These are phyloP conservation scores for Tor tambroides DNA, from an alignment of 2,113 vertebrate genomes.

Conservation along the genomic window DNA sequence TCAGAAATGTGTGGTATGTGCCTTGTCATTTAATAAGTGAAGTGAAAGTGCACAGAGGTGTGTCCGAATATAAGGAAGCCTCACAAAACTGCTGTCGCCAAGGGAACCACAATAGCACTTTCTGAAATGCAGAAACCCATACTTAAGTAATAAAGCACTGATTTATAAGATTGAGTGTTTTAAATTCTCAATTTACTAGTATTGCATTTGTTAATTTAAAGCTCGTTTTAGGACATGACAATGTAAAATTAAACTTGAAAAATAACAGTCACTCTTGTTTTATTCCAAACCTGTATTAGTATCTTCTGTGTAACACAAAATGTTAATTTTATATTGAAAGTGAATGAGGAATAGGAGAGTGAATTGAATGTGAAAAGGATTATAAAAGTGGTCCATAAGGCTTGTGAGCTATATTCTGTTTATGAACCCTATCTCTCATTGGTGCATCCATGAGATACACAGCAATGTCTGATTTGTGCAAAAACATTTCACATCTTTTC, in stretches of 20 bases:
- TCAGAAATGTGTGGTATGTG: conserved; percentile 15
- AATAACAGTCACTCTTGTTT: background rate
- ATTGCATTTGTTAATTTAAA: background rate
- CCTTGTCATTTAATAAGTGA: conserved; percentile 26
- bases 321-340: background rate
- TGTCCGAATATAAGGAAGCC: background rate
- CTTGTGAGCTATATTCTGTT: background rate
- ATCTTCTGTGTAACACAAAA: background rate
- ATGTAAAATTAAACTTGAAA: background rate
- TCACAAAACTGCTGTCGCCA: background rate
- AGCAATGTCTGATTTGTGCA: no score
- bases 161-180: no score
- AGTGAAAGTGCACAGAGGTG: conserved; percentile 35
- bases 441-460: background rate
- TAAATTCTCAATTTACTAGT: background rate
- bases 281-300: background rate
- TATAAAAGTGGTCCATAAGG: background rate
- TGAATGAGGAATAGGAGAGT: background rate
- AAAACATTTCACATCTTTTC: no score
- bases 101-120: background rate
- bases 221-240: background rate
- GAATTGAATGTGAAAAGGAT: background rate
- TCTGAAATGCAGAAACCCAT: background rate
- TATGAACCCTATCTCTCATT: no score
- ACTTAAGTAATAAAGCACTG: background rate